Conservation (phyloP, 2,113 vertebrate genomes). For the Cyanocitta stelleri region DNA sequence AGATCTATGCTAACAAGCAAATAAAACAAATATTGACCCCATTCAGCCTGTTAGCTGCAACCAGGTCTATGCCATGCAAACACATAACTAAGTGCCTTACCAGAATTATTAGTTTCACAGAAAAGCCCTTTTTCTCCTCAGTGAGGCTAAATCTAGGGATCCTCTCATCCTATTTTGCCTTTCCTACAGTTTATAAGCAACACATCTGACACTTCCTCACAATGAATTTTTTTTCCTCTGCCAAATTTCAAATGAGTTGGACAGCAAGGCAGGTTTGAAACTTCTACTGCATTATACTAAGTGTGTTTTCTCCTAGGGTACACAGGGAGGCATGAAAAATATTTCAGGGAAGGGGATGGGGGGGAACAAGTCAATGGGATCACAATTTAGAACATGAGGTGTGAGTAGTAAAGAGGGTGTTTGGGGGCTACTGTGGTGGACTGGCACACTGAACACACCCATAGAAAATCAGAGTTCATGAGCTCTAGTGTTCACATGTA, state of each 20-base stretch:
- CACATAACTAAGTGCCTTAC: fast-evolving
- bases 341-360: not conserved
- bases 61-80: not conserved
- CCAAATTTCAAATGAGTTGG: not conserved
- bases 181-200: not conserved
- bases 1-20: not conserved
- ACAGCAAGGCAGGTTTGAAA: not conserved
- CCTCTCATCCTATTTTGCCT: not conserved
- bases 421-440: not conserved
- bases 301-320: not conserved
- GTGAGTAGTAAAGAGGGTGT: fast-evolving
- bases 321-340: not conserved
- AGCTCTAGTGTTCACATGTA: not conserved
- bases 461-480: not conserved
- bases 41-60: not conserved
- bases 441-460: not conserved
- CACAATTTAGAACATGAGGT: not conserved
- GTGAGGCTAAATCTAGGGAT: not conserved
- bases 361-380: not conserved
- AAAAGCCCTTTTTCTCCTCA: not conserved
- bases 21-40: not conserved
- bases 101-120: not conserved
- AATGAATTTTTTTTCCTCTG: not conserved
- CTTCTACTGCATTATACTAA: not conserved
- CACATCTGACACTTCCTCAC: not conserved